Conservation (phyloP, 2,888 invertebrate genomes). For the Parascotia fuliginaria region DNA sequence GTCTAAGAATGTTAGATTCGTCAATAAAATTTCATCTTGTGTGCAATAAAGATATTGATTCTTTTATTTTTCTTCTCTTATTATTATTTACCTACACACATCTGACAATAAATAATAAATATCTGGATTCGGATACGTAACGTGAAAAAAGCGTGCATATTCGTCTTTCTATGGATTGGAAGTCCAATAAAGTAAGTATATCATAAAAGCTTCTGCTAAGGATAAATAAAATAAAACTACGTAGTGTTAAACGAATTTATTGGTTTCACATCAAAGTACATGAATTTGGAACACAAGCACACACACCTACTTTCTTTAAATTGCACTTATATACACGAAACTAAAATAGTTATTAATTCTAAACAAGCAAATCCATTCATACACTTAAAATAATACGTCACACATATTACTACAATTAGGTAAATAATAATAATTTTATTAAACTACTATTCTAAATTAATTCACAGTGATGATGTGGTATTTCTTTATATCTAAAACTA, state of each 20-base stretch:
- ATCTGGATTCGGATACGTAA: too few species aligned
- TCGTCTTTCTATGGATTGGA: too few species aligned
- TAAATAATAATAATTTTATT: constrained; percentile 14
- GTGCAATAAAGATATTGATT: constrained; percentile 29
- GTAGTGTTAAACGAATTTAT: constrained; percentile 39
- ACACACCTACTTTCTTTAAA: constrained; percentile 26
- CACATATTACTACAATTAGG: constrained; percentile 14
- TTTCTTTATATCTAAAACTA: constrained; percentile 33
- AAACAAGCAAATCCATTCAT: constrained; percentile 5
- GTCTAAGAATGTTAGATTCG: constrained; percentile 24
- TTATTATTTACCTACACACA: too few species aligned
- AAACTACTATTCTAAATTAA: constrained; percentile 44
- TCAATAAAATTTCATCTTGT: constrained; percentile 42
- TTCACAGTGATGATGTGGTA: constrained; percentile 75
- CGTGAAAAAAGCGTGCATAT: too few species aligned
- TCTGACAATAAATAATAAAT: too few species aligned
- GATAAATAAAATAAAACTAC: too few species aligned
- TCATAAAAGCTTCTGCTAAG: too few species aligned
- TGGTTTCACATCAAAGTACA: constrained; percentile 29
- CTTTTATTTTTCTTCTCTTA: not conserved
- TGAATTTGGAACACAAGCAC: constrained; percentile 25
- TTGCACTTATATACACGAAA: constrained; percentile 12
- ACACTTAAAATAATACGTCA: constrained; percentile 17
- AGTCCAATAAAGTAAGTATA: too few species aligned
- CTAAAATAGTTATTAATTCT: constrained; percentile 1